These are phyloP conservation scores for Campylomormyrus numenius DNA, from an alignment of 2,113 vertebrate genomes.

Conservation along the genomic window DNA sequence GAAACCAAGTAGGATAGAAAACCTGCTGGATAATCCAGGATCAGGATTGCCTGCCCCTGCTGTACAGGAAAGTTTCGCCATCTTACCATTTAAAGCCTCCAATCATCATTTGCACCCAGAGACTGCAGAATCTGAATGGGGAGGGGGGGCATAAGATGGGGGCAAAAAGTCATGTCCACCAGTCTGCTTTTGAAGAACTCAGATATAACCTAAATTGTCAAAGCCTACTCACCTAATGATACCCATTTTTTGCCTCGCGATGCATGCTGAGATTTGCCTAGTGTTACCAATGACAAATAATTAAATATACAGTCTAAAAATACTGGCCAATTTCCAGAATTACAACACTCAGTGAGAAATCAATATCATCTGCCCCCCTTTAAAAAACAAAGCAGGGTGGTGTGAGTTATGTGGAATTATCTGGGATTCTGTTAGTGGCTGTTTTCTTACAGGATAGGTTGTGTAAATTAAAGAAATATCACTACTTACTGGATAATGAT, in stretches of 20 bases:
- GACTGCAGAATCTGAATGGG: neutral
- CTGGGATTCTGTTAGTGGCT: neutral
- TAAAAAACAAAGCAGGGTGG: neutral
- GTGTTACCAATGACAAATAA: too few species aligned
- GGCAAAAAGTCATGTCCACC: neutral
- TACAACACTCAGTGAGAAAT: too few species aligned
- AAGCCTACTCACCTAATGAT: neutral
- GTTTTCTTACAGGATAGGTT: neutral
- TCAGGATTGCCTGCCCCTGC: neutral
- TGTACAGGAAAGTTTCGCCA: neutral
- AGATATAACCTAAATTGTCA: neutral
- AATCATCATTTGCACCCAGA: neutral
- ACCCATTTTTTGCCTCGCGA: too few species aligned
- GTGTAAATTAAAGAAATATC: neutral
- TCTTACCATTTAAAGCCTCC: neutral
- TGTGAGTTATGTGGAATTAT: neutral
- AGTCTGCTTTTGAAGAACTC: neutral
- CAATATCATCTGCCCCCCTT: neutral
- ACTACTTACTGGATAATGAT: neutral
- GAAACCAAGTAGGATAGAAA: neutral
- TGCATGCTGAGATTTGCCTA: neutral
- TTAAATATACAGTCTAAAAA: too few species aligned
- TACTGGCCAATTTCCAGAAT: too few species aligned
- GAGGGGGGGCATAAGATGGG: too few species aligned
- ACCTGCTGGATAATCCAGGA: neutral